These are phyloP conservation scores for Psylliodes chrysocephalus DNA, from an alignment of 2,888 invertebrate species.

Conservation along the genomic window DNA sequence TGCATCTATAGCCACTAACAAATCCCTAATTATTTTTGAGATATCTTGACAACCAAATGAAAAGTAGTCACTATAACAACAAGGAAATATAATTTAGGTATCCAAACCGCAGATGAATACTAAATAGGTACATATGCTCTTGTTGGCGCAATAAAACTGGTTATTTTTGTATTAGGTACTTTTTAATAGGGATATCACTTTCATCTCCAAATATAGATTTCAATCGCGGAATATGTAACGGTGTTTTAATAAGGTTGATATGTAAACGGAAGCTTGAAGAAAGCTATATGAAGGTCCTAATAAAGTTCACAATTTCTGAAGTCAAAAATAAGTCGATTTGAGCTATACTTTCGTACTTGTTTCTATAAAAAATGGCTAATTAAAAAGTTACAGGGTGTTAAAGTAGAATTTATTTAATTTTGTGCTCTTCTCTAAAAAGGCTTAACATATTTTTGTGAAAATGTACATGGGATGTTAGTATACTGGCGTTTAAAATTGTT, in stretches of 20 bases:
- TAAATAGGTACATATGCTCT: constrained; percentile 7
- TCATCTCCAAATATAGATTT: constrained; percentile 28
- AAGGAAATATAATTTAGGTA: constrained; percentile 28
- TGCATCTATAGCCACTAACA: constrained; percentile 22
- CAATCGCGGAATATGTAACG: not conserved
- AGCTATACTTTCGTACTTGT: no score
- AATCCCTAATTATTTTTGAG: constrained; percentile 30
- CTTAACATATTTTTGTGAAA: no score
- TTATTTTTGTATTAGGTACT: constrained; percentile 13
- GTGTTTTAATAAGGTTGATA: not conserved
- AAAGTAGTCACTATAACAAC: constrained; percentile 22
- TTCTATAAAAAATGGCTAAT: no score
- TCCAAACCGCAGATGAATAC: not conserved
- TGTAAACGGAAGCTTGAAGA: no score
- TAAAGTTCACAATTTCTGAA: no score
- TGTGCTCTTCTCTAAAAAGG: no score
- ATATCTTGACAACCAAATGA: constrained; percentile 28
- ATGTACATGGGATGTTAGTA: no score
- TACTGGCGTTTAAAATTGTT: no score
- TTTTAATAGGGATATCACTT: constrained; percentile 13
- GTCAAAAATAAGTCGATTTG: no score
- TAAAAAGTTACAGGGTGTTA: no score
- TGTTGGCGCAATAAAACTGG: constrained; percentile 22
- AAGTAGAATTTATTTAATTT: no score
- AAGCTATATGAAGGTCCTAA: no score